Base-by-base conservation (phyloP, 2,797 vertebrate species). In the Lycodopsis pacificus region DNA sequence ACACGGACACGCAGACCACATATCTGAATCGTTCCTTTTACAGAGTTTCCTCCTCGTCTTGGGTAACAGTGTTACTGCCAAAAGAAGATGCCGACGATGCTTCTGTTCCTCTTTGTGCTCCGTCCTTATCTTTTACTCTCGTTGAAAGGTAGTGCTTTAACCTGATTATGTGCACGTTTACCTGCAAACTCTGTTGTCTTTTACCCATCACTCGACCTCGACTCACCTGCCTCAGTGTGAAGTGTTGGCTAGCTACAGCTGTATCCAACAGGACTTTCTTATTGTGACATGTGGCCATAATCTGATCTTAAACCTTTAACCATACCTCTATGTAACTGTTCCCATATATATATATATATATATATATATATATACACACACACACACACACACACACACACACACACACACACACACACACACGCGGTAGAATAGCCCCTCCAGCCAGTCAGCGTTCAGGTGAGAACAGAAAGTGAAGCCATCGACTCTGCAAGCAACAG, bases 381-480 rank as follows among this genome's bases (percentile, higher is more conserved):
- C 2, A 46, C 6, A 46, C 17, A 46, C 6, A 46, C 17, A 44
- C 15, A 44, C 5, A 44, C 2, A 46, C 2, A 46, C n/a, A n/a
- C n/a, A n/a, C n/a, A n/a, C n/a, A 42, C 6, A 46, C 17, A 46
- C 6, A 44, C 14, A 44, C 4, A 44, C 3, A 46, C 2, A 46
- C 6, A 46, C 17, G 19, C 6, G 19, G 44, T 66, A 76, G 44
- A 76, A 44, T n/a, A 6, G 40, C 27, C 57, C 70, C 76, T 80
- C 69, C 63, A 66, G 72, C 70, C 81, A 76, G 32, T 8, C 30
- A 71, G 40, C 51, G 80, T 79, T 85, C 44, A 72, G 59, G 68
- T 76, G 73, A 53, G 25, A 84, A 64, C 65, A 36, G 53, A 79
- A 77, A 67, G 65, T 17, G 19, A 92, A 92, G 91, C 91, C 56